phyloP scores from a whole-genome alignment of 2,797 vertebrate species.

The Tapirus indicus region DNA sequence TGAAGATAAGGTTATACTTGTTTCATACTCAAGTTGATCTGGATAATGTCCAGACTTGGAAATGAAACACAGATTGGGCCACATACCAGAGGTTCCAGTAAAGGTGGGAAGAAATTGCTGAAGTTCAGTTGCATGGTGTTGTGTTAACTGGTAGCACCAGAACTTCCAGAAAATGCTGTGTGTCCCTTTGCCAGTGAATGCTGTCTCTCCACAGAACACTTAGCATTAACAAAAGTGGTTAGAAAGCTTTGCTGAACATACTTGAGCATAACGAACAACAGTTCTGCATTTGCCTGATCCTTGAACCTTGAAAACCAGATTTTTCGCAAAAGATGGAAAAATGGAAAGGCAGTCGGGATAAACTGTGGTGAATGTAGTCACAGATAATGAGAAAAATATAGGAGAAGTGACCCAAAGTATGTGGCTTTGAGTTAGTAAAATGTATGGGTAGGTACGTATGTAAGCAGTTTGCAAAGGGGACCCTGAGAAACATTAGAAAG shows the following conservation, averaged over 20 bases:
- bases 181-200: neutral
- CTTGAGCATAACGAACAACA: neutral
- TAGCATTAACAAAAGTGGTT: neutral
- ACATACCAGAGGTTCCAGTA: neutral
- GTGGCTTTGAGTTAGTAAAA: neutral
- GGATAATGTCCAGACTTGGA: neutral
- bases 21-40: neutral
- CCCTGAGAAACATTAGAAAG: neutral
- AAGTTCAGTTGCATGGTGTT: neutral
- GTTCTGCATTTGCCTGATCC: neutral
- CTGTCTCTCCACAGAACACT: neutral
- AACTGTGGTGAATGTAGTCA: neutral
- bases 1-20: neutral
- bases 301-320: neutral
- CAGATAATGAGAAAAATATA: neutral
- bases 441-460: neutral
- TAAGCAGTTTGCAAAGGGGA: neutral
- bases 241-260: neutral
- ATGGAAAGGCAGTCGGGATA: neutral
- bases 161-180: neutral
- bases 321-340: neutral
- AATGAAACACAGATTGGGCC: neutral
- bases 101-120: neutral
- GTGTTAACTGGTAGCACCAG: neutral
- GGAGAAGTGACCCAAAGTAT: neutral